These are phyloP conservation scores for Moxostoma hubbsi DNA, from an alignment of 2,797 vertebrate species.

Conservation along the genomic window DNA sequence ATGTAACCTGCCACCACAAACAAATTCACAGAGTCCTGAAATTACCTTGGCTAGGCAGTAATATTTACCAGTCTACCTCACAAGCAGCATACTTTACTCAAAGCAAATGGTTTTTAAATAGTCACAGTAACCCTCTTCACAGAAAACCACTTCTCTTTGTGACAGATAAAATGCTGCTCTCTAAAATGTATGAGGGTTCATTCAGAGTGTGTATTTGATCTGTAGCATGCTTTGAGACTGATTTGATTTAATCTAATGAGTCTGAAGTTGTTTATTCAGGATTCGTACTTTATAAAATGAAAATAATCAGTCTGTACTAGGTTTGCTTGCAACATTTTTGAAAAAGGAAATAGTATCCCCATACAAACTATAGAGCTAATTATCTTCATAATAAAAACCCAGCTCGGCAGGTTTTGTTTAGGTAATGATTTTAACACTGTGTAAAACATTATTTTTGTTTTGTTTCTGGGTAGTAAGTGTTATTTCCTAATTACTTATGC, in stretches of 20 bases:
- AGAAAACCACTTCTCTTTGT: constrained; percentile 4
- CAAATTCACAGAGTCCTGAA: constrained; percentile 21
- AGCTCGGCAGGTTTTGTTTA: too few relatives aligned
- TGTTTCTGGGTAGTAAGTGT: too few relatives aligned
- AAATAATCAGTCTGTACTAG: constrained; percentile 12
- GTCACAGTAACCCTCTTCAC: constrained; percentile 9
- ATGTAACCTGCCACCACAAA: constrained; percentile 10
- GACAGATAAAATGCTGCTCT: background rate
- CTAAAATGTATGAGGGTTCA: background rate
- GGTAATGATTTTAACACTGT: too few relatives aligned
- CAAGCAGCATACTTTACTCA: background rate
- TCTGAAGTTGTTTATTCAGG: background rate
- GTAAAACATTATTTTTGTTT: too few relatives aligned
- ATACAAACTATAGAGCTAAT: background rate
- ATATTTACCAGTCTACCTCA: constrained; percentile 12
- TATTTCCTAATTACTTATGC: too few relatives aligned
- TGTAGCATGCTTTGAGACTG: constrained; percentile 10
- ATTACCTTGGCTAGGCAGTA: background rate
- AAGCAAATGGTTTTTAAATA: constrained; percentile 6
- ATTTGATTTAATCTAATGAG: constrained; percentile 8
- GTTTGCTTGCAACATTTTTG: background rate
- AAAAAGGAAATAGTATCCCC: background rate
- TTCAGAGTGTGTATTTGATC: background rate
- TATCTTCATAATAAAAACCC: background rate
- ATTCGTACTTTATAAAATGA: background rate